Conservation (phyloP, 2,888 invertebrate genomes). For the Macrophya alboannulata region DNA sequence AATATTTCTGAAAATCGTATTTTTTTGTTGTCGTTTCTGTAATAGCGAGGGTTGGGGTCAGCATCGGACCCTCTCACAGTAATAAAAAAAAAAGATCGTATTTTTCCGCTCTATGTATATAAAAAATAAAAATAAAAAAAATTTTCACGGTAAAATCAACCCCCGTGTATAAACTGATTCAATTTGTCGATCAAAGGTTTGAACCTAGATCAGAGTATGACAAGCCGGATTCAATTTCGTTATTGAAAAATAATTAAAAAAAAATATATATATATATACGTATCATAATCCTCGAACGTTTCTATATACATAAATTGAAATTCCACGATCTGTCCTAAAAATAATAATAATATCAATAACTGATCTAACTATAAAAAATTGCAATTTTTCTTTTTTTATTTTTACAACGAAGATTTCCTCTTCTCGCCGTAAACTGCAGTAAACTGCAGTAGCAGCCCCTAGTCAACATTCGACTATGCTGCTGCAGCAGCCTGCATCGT, state of each 20-base stretch:
- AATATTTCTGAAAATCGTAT: no score
- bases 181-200: constrained; percentile 30
- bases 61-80: not conserved
- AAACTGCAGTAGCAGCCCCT: not conserved
- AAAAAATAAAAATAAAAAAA: not conserved
- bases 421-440: not conserved
- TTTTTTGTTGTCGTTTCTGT: no score
- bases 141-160: not conserved
- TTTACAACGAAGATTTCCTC: no score
- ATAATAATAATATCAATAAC: no score
- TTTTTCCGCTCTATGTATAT: not conserved
- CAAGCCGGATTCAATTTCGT: not conserved
- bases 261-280: not conserved
- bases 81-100: not conserved
- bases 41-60: not conserved
- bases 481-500: no score
- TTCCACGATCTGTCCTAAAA: no score
- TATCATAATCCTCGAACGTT: no score
- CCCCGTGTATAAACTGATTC: constrained; percentile 12
- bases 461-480: not conserved
- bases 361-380: no score
- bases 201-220: not conserved
- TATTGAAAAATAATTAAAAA: not conserved
- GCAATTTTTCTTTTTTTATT: no score
- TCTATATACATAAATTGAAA: no score